phyloP scores from a whole-genome alignment of 2,113 vertebrate genomes.

The Colaptes auratus region DNA sequence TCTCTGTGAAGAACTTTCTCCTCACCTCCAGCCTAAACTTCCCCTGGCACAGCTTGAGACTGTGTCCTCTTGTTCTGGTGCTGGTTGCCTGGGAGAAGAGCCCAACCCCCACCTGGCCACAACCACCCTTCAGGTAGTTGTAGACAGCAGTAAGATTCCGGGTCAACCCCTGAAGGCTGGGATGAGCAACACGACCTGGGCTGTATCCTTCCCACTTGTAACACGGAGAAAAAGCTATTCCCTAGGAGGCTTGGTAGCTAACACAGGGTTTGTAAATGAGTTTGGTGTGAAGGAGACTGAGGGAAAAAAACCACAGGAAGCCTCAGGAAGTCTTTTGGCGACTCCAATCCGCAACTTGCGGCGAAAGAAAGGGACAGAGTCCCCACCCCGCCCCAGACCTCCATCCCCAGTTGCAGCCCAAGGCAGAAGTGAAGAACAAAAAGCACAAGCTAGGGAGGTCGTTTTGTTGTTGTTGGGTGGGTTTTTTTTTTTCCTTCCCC shows the following conservation, averaged over 20 bases:
- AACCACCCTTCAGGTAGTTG: too few relatives aligned
- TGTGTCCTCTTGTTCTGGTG: too few relatives aligned
- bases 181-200: neutral
- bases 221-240: neutral
- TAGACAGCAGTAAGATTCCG: neutral
- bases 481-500: conserved; percentile 38
- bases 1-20: too few relatives aligned
- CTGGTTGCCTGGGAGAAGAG: too few relatives aligned
- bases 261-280: neutral
- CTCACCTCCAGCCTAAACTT: too few relatives aligned
- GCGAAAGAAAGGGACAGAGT: neutral
- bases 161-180: neutral
- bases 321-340: neutral
- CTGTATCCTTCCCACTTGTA: neutral
- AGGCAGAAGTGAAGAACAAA: neutral
- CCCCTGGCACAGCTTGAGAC: too few relatives aligned
- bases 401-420: neutral
- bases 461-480: too few relatives aligned
- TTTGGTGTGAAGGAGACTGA: neutral
- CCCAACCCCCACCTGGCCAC: too few relatives aligned
- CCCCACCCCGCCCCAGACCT: neutral
- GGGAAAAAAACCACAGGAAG: neutral
- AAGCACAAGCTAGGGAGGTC: neutral
- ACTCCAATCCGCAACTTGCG: neutral
- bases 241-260: neutral